Conservation (phyloP, 1,140 invertebrate genomes). For the Drosophila melanogaster region DNA sequence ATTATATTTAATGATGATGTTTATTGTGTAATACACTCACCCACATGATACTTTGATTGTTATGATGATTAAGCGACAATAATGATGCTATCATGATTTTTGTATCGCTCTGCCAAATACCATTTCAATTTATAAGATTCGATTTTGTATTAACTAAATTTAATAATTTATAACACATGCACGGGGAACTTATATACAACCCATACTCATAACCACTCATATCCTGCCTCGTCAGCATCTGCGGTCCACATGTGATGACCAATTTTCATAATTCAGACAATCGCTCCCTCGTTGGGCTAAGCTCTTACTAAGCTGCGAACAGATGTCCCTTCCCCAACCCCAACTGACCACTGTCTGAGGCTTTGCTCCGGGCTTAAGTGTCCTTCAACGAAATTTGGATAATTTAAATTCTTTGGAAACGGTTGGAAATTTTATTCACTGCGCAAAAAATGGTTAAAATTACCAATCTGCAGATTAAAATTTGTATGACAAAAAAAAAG, state of each 20-base stretch:
- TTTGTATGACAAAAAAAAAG: too few species aligned
- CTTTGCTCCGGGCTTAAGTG: conserved; percentile 12
- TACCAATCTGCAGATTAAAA: neutral
- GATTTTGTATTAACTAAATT: conserved; percentile 79
- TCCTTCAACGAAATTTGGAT: neutral
- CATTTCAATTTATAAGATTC: conserved; percentile 69
- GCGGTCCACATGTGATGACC: conserved; percentile 1
- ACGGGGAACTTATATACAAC: conserved; percentile 50
- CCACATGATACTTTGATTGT: conserved; percentile 29
- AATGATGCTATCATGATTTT: conserved; percentile 60
- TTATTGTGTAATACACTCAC: conserved; percentile 59
- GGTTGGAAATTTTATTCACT: conserved; percentile 4
- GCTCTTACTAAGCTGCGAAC: conserved; percentile 33
- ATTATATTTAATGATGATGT: conserved; percentile 83
- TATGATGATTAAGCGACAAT: conserved; percentile 21
- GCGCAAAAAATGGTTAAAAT: neutral
- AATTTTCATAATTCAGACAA: conserved; percentile 32
- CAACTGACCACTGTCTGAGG: conserved; percentile 26
- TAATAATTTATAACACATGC: conserved; percentile 75
- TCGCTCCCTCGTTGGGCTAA: conserved; percentile 31
- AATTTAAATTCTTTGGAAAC: conserved; percentile 3
- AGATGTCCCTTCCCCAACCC: conserved; percentile 27
- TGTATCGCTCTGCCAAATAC: conserved; percentile 28
- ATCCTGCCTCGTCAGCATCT: conserved; percentile 47
- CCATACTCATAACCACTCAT: conserved; percentile 40